phyloP scores from a whole-genome alignment of 2,888 invertebrate genomes.

The Diarsia brunnea region DNA sequence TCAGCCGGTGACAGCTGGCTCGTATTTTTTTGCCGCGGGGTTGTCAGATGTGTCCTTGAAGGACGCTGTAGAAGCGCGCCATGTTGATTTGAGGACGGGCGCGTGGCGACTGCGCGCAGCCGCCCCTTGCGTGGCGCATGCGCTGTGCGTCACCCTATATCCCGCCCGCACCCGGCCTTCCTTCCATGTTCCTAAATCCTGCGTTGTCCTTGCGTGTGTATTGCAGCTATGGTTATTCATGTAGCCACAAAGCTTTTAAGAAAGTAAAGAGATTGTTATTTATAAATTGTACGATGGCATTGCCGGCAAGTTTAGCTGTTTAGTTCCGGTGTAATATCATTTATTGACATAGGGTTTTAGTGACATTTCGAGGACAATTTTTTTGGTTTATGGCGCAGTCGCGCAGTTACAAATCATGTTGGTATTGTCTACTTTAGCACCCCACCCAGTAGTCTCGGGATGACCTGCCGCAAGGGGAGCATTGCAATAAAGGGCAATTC shows the following conservation, averaged over 20 bases:
- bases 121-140: conserved; percentile 83
- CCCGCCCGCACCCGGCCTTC: conserved; percentile 71
- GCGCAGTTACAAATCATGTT: not conserved
- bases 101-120: conserved; percentile 89
- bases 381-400: not conserved
- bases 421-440: not conserved
- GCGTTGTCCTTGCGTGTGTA: conserved; percentile 52
- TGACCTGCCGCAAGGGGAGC: conserved; percentile 17
- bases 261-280: conserved; percentile 12
- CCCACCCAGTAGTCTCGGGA: not conserved
- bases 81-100: conserved; percentile 86
- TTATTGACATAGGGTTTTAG: not conserved
- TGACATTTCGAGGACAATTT: not conserved
- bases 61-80: conserved; percentile 80
- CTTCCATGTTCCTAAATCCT: conserved; percentile 71
- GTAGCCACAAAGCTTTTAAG: conserved; percentile 1
- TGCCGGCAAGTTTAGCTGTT: not conserved
- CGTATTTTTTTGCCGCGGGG: conserved; percentile 80
- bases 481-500: conserved; percentile 18
- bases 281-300: not conserved
- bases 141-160: conserved; percentile 85
- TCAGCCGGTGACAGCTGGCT: conserved; percentile 63
- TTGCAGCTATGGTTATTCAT: conserved; percentile 33
- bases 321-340: conserved; percentile 1
- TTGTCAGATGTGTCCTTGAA: conserved; percentile 87